Base-by-base conservation (phyloP, 2,113 vertebrate species). In the Paramormyrops kingsleyae region DNA sequence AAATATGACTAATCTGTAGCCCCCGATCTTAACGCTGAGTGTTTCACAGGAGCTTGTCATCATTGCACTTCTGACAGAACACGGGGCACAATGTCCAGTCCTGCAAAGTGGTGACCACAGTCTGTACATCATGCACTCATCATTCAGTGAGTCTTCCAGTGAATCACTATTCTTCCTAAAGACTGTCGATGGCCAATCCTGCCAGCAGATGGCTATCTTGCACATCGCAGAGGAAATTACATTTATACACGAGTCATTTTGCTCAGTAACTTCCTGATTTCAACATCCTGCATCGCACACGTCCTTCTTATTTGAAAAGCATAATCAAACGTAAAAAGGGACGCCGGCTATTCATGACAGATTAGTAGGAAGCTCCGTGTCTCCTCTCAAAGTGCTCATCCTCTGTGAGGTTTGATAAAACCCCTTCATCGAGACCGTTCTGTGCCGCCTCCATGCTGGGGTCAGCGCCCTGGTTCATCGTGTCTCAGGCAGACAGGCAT, bases 201-300 rank as follows among this genome's bases (percentile, higher is more conserved):
- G 77, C 77, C 80, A 89, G 50, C n/a, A 53, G 80, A 62, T 89
- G 52, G 77, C 88, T 56, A 27, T 89, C 74, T 31, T 21, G 10
- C 42, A 88, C 53, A 31, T 52, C 24, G 53, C 53, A 10, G 27
- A 31, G 10, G 31, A 39, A 44, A 84, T 24, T 5, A 84, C 56
- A 89, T 56, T 4, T 5, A 35, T 17, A 27, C 46, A 12, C 2
- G 8, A n/a, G 44, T 42, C 83, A 4, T 9, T 84, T 84, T 84
- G 59, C 17, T 85, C 42, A 66, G 50, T 62, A 49, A 42, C 46
- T 83, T 42, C 13, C 52, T 66, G 39, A 88, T 62, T 66, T 47
- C 52, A 35, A 50, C 84, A 87, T 70, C 74, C 9, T 86, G 19
- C 83, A 19, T 5, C 5, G 24, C 17, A 8, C 15, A 49, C 10